phyloP scores from a whole-genome alignment of 2,113 vertebrate genomes.

The Tiliqua scincoides region DNA sequence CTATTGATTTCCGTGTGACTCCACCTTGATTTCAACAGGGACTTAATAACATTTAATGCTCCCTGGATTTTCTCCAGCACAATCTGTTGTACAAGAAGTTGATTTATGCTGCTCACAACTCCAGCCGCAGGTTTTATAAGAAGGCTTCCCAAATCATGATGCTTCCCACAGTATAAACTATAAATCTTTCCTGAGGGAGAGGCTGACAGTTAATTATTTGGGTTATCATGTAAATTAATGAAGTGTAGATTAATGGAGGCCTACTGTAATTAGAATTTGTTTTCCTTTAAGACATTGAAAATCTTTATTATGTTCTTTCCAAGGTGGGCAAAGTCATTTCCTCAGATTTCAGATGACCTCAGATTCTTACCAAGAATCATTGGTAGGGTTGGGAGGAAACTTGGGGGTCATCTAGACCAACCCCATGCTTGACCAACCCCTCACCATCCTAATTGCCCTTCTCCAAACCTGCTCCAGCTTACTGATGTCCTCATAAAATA shows the following conservation, averaged over 20 bases:
- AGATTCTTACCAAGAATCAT: not conserved
- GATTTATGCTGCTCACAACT: slow-evolving; percentile 24
- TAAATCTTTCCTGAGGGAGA: slow-evolving; percentile 33
- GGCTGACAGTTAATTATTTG: slow-evolving; percentile 37
- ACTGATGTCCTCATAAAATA: too few relatives aligned
- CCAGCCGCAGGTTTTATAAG: slow-evolving; percentile 17
- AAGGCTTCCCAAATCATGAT: slow-evolving; percentile 24
- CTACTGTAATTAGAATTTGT: slow-evolving; percentile 28
- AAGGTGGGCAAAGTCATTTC: slow-evolving; percentile 16
- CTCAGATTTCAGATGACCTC: not conserved
- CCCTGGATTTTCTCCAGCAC: slow-evolving; percentile 12
- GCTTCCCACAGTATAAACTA: slow-evolving; percentile 22
- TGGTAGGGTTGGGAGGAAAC: not conserved
- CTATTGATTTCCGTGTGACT: not conserved
- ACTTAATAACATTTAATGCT: slow-evolving; percentile 14
- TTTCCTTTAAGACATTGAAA: slow-evolving; percentile 29
- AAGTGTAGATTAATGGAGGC: slow-evolving; percentile 24
- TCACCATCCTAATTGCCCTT: too few relatives aligned
- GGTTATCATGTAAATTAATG: slow-evolving; percentile 39
- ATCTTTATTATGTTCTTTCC: slow-evolving; percentile 10
- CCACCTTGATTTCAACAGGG: slow-evolving; percentile 5
- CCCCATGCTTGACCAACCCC: too few relatives aligned
- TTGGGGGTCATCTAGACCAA: too few relatives aligned
- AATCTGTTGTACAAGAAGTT: slow-evolving; percentile 19
- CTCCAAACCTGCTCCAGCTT: too few relatives aligned